Base-by-base conservation (phyloP, 2,797 vertebrate species). In the Yasuhikotakia modesta region DNA sequence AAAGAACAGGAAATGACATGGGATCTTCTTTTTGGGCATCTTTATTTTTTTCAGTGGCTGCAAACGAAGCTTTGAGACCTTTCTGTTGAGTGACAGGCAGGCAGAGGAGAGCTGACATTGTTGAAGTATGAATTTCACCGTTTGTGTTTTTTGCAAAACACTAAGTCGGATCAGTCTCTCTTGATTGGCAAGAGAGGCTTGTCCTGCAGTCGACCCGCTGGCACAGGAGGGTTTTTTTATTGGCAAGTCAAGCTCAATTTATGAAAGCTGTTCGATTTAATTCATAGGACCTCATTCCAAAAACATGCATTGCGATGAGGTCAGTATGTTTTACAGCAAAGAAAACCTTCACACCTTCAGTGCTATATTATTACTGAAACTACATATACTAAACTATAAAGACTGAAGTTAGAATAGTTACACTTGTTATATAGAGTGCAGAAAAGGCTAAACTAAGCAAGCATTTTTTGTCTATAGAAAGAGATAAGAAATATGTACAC, bases 1-100 rank as follows among this genome's bases (percentile, higher is more conserved):
- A 84, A 86, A 86, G 84, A 92, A 92, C 88, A 92, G 91, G 91
- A 93, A 93, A 88, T 86, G 91, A 92, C 88, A 93, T 87, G 84
- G 88, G 89, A 93, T 91, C 87, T 82, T 87, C 85, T 77, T 79
- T 76, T 78, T 7, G 45, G 16, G 22, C 17, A 65, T 80, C 68
- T 74, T 35, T 57, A 72, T 70, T 72, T 67, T 58, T 71, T 64
- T 45, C 64, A 79, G 53, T 46, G 53, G 61, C 61, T 67, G 24
- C 79, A 82, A 84, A 77, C 57, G 65, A 68, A 85, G 81, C 85
- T 86, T 83, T 3, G 53, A 81, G 84, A 70, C 85, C 79, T 75
- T 79, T 50, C 83, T 68, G 65, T 67, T 88, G 89, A 92, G 83
- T 90, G 90, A 89, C 89, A 87, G 86, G 63, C 17, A 76, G 70